Conservation (phyloP, 1,140 invertebrate species). For the Pseudomyrmex pallidus region DNA sequence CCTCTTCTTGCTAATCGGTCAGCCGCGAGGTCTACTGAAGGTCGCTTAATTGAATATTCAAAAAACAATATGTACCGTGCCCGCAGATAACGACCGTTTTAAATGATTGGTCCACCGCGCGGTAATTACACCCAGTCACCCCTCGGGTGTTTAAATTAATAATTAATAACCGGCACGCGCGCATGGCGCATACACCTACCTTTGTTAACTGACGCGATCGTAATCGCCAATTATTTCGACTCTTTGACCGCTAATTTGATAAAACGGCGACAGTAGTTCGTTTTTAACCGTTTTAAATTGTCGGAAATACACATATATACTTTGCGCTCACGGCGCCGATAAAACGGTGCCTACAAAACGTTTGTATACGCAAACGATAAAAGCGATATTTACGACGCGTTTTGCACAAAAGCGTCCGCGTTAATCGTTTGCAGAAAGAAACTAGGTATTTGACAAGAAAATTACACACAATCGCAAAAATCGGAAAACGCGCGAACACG, state of each 20-base stretch:
- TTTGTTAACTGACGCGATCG: constrained; percentile 53
- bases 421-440: background rate
- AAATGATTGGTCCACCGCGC: constrained; percentile 47
- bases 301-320: background rate
- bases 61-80: constrained; percentile 55
- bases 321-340: background rate
- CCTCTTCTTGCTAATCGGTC: constrained; percentile 22
- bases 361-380: background rate
- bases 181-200: constrained; percentile 6
- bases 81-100: constrained; percentile 49
- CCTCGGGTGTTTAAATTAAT: constrained; percentile 57
- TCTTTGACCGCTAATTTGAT: constrained; percentile 43
- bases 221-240: constrained; percentile 59
- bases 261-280: constrained; percentile 26
- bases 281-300: constrained; percentile 3
- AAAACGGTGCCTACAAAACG: background rate
- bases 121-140: constrained; percentile 28
- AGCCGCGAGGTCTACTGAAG: constrained; percentile 58
- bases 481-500: background rate
- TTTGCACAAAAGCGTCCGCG: background rate
- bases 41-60: constrained; percentile 64
- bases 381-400: background rate
- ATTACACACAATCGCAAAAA: constrained; percentile 10
- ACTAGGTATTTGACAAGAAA: constrained; percentile 38
- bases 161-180: constrained; percentile 41